phyloP scores from a whole-genome alignment of 2,888 invertebrate species.

The Noctua janthina region DNA sequence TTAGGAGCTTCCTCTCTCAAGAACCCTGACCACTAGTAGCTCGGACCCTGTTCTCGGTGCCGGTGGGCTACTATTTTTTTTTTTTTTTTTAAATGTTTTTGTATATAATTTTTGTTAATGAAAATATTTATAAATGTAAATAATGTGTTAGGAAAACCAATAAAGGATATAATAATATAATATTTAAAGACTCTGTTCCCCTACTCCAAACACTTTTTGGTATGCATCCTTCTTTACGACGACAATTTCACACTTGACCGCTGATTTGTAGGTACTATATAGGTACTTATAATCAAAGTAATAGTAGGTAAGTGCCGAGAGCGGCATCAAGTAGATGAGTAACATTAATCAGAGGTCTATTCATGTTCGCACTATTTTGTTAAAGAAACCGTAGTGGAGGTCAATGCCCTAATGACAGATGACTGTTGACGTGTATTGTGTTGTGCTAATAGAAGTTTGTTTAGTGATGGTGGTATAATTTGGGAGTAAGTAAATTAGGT shows the following conservation, averaged over 20 bases:
- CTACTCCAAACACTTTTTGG: neutral
- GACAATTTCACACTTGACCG: slow-evolving; percentile 19
- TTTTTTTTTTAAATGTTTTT: too few species aligned
- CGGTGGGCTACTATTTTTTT: too few species aligned
- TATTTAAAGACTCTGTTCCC: neutral
- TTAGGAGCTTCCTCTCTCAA: too few species aligned
- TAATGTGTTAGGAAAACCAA: too few species aligned
- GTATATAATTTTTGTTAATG: too few species aligned
- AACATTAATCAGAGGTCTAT: slow-evolving; percentile 58
- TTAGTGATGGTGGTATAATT: slow-evolving; percentile 2
- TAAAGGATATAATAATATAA: too few species aligned
- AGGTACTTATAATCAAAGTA: slow-evolving; percentile 23
- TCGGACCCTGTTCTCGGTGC: too few species aligned
- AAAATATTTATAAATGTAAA: too few species aligned
- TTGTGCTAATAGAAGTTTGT: neutral
- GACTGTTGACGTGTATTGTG: slow-evolving; percentile 17
- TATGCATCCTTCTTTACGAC: neutral
- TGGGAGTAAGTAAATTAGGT: neutral
- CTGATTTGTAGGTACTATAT: slow-evolving; percentile 25
- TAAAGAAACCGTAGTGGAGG: slow-evolving; percentile 39
- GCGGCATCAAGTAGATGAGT: slow-evolving; percentile 54
- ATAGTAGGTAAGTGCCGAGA: slow-evolving; percentile 35
- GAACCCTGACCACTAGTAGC: too few species aligned
- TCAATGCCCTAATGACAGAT: slow-evolving; percentile 51
- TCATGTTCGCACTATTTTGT: slow-evolving; percentile 55